Evolutionary conservation across 2,113 vertebrate genomes (phyloP).

Genomic region (Otocyon megalotis): DNA sequence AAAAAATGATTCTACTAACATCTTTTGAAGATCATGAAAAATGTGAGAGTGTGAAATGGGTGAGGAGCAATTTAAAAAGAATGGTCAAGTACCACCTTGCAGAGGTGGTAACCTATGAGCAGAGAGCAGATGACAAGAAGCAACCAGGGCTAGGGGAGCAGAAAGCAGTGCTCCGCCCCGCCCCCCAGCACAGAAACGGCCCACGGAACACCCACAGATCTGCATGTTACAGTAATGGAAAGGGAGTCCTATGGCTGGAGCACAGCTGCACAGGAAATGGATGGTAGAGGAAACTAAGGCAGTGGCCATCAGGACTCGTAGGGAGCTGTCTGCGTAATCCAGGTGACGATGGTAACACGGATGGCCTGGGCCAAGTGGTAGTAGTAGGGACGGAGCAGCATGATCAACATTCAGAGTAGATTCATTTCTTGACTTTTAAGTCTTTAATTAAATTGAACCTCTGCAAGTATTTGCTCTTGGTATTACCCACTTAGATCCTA

Average conservation of each 20-base stretch:
- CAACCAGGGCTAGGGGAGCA: not conserved
- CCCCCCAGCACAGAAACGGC: not conserved
- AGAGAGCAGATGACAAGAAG: not conserved
- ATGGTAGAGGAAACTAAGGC: not conserved
- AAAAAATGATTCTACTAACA: not conserved
- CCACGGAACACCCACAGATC: accelerated
- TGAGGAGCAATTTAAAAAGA: not conserved
- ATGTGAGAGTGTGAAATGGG: not conserved
- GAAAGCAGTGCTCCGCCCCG: too few relatives aligned
- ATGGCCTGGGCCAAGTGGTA: accelerated
- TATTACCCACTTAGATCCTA: not conserved
- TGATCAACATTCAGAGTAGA: not conserved
- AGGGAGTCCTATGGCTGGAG: not conserved
- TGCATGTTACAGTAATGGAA: not conserved
- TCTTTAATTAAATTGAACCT: slow-evolving; percentile 64
- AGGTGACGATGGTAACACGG: not conserved
- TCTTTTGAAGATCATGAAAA: not conserved
- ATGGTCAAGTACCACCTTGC: not conserved
- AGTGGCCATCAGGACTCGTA: not conserved
- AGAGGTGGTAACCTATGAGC: not conserved
- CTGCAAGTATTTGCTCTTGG: slow-evolving; percentile 1
- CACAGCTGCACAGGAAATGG: not conserved
- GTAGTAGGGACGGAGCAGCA: accelerated
- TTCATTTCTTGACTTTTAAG: slow-evolving; percentile 28
- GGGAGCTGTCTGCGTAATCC: not conserved